Base-by-base conservation (phyloP, 2,888 invertebrate species). In the Euclidia mi region DNA sequence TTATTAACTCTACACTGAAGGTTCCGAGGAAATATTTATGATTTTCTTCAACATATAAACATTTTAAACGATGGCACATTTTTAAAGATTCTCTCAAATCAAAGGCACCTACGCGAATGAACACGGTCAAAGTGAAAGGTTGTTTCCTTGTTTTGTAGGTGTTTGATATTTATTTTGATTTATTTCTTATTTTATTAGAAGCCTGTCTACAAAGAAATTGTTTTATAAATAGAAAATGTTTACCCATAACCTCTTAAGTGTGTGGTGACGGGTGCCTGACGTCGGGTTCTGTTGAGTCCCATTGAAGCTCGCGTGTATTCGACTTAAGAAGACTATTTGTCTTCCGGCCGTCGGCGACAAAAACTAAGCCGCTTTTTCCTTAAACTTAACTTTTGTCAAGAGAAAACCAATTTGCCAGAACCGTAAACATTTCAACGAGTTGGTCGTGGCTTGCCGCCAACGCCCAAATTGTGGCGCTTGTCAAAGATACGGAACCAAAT, bases 291-390 rank as follows among this genome's bases (percentile, higher is more conserved):
- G 41, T 42, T 51, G 61, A 65, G 64, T 47, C 49, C 65, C 55
- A 56, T 63, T 63, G 65, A 61, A 41, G 47, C 46, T 49, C 50
- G 57, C 56, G 78, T 79, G 83, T 62, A 9, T 25, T 20, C 63
- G 82, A 82, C 82, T 68, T 69, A 61, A 56, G 62, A 58, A 65
- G 62, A 76, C 81, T 61, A 82, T 84, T 82, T 76, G 71, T 84
- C 83, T 80, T 71, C 60, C 59, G 43, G 18, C 58, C 66, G 48
- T 46, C 47, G 38, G 48, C 55, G 58, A 68, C 77, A 79, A 82
- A 82, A 82, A 80, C 78, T 68, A 67, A 66, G 57, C 62, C 68
- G 56, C 52, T 73, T 77, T 81, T 78, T 77, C 65, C 56, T 52
- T 40, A 53, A 63, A 57, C 71, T 73, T 70, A 73, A 78, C 70